Evolutionary conservation across 1,140 invertebrate species (phyloP).

Genomic region (Drosophila suzukii): DNA sequence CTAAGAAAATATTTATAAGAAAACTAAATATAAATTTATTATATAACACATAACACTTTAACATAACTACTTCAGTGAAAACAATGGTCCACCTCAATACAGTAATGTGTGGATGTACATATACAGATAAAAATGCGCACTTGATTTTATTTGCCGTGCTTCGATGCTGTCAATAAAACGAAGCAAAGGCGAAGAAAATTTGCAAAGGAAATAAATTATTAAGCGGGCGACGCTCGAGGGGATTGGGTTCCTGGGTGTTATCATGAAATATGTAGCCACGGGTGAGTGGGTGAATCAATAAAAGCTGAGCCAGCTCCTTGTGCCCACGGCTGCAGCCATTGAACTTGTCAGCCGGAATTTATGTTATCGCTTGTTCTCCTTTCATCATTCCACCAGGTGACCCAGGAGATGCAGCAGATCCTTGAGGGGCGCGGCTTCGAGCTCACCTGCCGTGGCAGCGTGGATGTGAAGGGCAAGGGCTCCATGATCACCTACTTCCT

Average conservation of each 20-base stretch:
- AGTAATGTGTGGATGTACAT: neutral
- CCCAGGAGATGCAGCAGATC: conserved; percentile 93
- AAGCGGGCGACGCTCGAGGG: conserved; percentile 27
- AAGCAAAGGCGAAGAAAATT: conserved; percentile 54
- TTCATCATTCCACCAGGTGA: conserved; percentile 87
- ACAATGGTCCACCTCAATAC: neutral
- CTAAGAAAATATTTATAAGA: no score
- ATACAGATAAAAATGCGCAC: conserved; percentile 54
- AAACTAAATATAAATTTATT: no score
- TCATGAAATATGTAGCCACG: conserved; percentile 71
- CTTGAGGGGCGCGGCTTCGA: conserved; percentile 90
- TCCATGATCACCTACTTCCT: conserved; percentile 97
- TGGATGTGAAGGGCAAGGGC: conserved; percentile 97
- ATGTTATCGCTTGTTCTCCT: conserved; percentile 52
- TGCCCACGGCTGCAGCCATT: conserved; percentile 47
- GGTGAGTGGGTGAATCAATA: conserved; percentile 47
- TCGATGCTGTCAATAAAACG: conserved; percentile 62
- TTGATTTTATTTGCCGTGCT: conserved; percentile 72
- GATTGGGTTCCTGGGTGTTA: conserved; percentile 41
- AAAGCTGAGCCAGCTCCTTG: conserved; percentile 34
- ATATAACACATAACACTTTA: no score
- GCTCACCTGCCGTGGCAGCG: conserved; percentile 91
- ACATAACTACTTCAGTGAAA: no score
- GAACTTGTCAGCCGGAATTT: conserved; percentile 77
- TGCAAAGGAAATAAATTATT: conserved; percentile 79